These are phyloP conservation scores for Pachypeltis micranthus DNA, from an alignment of 1,140 invertebrate species.

Conservation along the genomic window DNA sequence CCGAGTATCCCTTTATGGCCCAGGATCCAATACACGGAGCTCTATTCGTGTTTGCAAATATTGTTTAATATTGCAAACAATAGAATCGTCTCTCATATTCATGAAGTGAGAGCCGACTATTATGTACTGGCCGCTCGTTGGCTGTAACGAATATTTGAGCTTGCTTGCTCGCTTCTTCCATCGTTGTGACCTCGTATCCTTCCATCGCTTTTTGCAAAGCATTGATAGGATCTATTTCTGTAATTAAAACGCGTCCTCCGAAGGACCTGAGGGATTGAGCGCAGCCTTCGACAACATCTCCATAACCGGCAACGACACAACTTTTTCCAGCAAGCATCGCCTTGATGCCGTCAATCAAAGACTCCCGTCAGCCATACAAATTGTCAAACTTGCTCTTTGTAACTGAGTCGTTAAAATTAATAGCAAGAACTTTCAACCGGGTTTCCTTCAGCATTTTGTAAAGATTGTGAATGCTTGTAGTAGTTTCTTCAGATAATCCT, in stretches of 20 bases:
- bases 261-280: slow-evolving; percentile 90
- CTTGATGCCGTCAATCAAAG: slow-evolving; percentile 96
- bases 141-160: slow-evolving; percentile 96
- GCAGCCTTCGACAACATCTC: slow-evolving; percentile 98
- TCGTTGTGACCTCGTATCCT: slow-evolving; percentile 92
- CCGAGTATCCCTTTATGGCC: too few relatives aligned
- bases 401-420: slow-evolving; percentile 97
- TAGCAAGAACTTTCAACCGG: slow-evolving; percentile 80
- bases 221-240: slow-evolving; percentile 99
- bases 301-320: slow-evolving; percentile 94
- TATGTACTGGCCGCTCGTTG: slow-evolving; percentile 93
- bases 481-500: slow-evolving; percentile 96
- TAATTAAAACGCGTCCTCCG: slow-evolving; percentile 90
- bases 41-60: too few relatives aligned
- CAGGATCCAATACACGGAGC: too few relatives aligned
- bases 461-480: slow-evolving; percentile 96
- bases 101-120: slow-evolving; percentile 78
- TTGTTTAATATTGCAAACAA: slow-evolving; percentile 99
- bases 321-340: slow-evolving; percentile 99
- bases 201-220: slow-evolving; percentile 98
- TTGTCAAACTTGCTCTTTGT: slow-evolving; percentile 99
- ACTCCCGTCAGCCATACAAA: slow-evolving; percentile 96
- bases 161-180: slow-evolving; percentile 86
- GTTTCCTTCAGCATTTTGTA: slow-evolving; percentile 90
- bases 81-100: slow-evolving; percentile 90